Evolutionary conservation across 2,888 invertebrate species (phyloP), one percentile per base, ranked within the genome.

Genomic region (Podabrus alpinus): DNA sequence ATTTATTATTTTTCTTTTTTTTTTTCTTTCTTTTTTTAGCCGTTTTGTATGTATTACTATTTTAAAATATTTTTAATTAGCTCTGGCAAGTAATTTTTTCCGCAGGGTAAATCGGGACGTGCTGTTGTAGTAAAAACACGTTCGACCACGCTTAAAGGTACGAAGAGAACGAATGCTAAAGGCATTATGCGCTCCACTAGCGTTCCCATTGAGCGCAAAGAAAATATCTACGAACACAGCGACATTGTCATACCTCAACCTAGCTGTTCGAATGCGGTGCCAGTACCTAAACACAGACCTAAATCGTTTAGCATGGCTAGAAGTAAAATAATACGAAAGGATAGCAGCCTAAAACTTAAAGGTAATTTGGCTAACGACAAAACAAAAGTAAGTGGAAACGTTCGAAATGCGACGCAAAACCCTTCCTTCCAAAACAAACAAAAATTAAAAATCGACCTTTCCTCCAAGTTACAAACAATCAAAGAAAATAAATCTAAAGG

Each of bases 61-160:
- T 45, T 71, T 71, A 59, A 19, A 64, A 19, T 19, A 66, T 71
- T 15, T 13, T 64, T 13, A 73, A 76, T 76, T 78, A 80, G 75
- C 76, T 71, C 74, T 85, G 84, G 85, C 84, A 85, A 86, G 85
- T 82, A 77, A 81, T 83, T 83, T 85, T 86, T 85, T 82, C 84
- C 85, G 81, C 83, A 86, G 86, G 86, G 84, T 67, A 85, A 84
- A 80, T 69, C 82, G 71, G 77, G 81, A 66, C 82, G 82, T 71
- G 81, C 79, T 66, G 80, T 81, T 68, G 74, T 81, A 62, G 77
- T 82, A 79, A 84, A 83, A 81, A 80, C 81, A 69, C 79, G 83
- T 66, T 81, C 84, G 15, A 69, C 84, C 15, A 69, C 69, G 29
- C 11, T 69, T 71, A 77, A 74, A 71, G 77, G 82, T 64, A 79